These are phyloP conservation scores for Notarius quadriscutis DNA, from an alignment of 2,113 vertebrate species.

Conservation along the genomic window DNA sequence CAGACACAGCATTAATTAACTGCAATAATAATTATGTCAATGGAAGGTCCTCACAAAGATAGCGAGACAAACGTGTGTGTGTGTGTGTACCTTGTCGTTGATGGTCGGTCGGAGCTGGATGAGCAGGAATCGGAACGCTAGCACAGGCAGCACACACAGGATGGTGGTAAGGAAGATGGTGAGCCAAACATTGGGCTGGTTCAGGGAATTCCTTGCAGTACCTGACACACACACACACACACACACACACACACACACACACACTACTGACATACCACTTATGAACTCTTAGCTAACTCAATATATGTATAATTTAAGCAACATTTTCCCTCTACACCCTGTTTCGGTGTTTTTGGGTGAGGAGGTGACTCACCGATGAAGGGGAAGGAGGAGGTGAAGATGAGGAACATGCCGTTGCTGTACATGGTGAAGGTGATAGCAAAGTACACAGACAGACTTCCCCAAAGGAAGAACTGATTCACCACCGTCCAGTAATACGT, in stretches of 20 bases:
- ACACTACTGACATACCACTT: background rate
- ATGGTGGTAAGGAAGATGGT: slow-evolving; percentile 79
- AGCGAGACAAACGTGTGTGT: background rate
- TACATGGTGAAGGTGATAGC: slow-evolving; percentile 87
- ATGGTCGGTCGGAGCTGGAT: slow-evolving; percentile 76
- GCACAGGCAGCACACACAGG: slow-evolving; percentile 82
- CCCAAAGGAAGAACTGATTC: slow-evolving; percentile 93
- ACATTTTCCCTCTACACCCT: background rate
- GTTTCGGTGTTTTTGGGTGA: background rate
- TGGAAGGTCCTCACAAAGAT: too few relatives aligned
- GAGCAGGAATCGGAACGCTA: slow-evolving; percentile 80
- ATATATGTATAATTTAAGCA: background rate
- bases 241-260: slow-evolving; percentile 15
- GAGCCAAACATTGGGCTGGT: slow-evolving; percentile 86
- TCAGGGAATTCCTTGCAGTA: slow-evolving; percentile 83
- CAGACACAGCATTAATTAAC: too few relatives aligned
- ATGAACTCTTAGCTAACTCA: background rate
- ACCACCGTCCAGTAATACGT: slow-evolving; percentile 90
- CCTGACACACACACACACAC: slow-evolving; percentile 69
- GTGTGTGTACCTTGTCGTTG: slow-evolving; percentile 78
- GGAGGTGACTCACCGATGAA: slow-evolving; percentile 81
- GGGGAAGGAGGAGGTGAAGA: slow-evolving; percentile 83
- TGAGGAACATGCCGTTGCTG: slow-evolving; percentile 87
- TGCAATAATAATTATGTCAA: too few relatives aligned
- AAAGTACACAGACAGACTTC: slow-evolving; percentile 90